phyloP scores from a whole-genome alignment of 2,888 invertebrate species.

The Diploptera punctata region DNA sequence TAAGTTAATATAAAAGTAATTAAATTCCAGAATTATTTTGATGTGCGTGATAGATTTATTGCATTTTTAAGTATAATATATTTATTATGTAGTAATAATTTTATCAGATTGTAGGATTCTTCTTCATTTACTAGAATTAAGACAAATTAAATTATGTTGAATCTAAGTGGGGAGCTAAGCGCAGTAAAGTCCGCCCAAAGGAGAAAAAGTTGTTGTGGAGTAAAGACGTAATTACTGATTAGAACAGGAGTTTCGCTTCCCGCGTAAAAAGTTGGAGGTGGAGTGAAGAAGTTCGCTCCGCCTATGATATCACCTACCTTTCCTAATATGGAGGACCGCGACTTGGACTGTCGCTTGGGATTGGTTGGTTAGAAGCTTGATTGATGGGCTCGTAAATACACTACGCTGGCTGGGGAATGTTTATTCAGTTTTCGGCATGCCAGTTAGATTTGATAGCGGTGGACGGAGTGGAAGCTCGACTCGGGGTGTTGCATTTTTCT shows the following conservation, averaged over 20 bases:
- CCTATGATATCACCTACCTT: slow-evolving; percentile 41
- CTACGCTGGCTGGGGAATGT: slow-evolving; percentile 35
- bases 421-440: slow-evolving; percentile 10
- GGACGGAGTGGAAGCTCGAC: background rate
- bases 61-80: too few relatives aligned
- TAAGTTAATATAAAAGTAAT: too few relatives aligned
- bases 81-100: too few relatives aligned
- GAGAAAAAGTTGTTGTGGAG: too few relatives aligned
- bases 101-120: too few relatives aligned
- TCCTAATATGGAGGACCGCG: slow-evolving; percentile 42
- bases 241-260: background rate
- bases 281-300: slow-evolving; percentile 37
- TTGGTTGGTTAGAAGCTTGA: slow-evolving; percentile 39
- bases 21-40: too few relatives aligned
- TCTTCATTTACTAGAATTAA: too few relatives aligned
- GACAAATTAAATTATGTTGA: too few relatives aligned
- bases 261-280: slow-evolving; percentile 27
- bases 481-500: background rate
- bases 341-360: slow-evolving; percentile 36
- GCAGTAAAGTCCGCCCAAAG: too few relatives aligned
- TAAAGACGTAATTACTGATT: slow-evolving; percentile 10
- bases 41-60: too few relatives aligned
- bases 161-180: too few relatives aligned
- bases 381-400: slow-evolving; percentile 41
- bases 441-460: background rate